Evolutionary conservation across 2,113 vertebrate species (phyloP).

Genomic region (Stictonetta naevosa): DNA sequence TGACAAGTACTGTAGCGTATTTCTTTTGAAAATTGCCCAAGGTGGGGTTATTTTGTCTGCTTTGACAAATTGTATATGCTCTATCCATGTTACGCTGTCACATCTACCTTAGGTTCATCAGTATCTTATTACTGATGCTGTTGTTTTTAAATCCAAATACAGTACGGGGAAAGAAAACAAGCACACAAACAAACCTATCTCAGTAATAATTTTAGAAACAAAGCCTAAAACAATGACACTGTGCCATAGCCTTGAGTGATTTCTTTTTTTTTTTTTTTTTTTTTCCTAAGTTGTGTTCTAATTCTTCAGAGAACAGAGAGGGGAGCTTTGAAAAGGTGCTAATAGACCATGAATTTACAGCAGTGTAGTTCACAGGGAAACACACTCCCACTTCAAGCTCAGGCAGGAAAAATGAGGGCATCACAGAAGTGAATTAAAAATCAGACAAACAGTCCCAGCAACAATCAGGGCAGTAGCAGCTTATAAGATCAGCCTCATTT

Average conservation of each 20-base stretch:
- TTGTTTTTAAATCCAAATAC: constrained; percentile 30
- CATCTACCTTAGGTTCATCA: constrained; percentile 37
- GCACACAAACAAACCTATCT: not conserved
- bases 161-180: not conserved
- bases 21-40: constrained; percentile 53
- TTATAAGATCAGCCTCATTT: constrained; percentile 64
- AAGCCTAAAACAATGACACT: not conserved
- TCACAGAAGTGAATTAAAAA: constrained; percentile 57
- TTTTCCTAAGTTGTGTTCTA: not conserved
- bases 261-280: not conserved
- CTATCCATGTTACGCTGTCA: not conserved
- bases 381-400: constrained; percentile 2
- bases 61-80: constrained; percentile 40
- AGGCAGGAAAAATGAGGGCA: constrained; percentile 38
- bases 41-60: constrained; percentile 36
- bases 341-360: constrained; percentile 44
- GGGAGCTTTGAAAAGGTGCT: constrained; percentile 45
- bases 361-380: constrained; percentile 29
- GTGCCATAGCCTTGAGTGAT: not conserved
- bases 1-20: constrained; percentile 49
- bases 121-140: constrained; percentile 8
- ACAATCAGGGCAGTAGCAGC: constrained; percentile 57
- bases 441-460: not conserved
- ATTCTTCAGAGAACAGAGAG: constrained; percentile 27
- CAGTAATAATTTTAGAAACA: constrained; percentile 15